Evolutionary conservation across 2,113 vertebrate species (phyloP), one percentile per base, ranked within the genome.

Genomic region (Pyxicephalus adspersus): DNA sequence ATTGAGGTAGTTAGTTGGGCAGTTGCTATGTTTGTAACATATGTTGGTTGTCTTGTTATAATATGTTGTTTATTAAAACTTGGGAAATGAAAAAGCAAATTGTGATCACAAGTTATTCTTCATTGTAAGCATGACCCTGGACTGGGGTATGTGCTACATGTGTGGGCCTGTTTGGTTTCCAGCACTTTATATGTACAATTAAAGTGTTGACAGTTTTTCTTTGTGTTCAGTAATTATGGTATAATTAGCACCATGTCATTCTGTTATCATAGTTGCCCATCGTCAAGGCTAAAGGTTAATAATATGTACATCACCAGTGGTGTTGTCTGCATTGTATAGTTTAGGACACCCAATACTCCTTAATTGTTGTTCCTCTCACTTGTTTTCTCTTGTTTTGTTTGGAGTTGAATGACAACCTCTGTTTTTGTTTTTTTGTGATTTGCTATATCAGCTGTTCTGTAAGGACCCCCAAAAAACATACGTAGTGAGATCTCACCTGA

Each of bases 141-240:
- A 15, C 1, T 51, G 15, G 26, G 50, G 50, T 34, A 54, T 25
- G 9, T 29, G 61, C 5, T 2, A 28, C 76, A 50, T 78, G 76
- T 60, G 52, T 31, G 54, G 77, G 22, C 77, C 18, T 68, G 77
- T 22, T 13, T 23, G 38, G 3, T 67, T 38, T 26, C 23, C 58
- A 29, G 9, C 22, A 16, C 34, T 66, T 66, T 18, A 57, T 58
- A 51, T 78, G 64, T 60, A 26, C 64, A 55, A 55, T 57, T 77
- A 20, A 23, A 4, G 31, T 58, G 29, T 16, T 79, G 64, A 68
- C 77, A 60, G 54, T 28, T 68, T 68, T 77, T 20, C 66, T 23
- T 54, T 55, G 7, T 38, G 26, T 6, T 15, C 7, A n/a, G 18
- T 52, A 76, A 64, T 52, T 64, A n/a, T 0, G 0, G 31, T 63